Percentiles rank a stretch among this genome's conserved stretches.
These are phyloP conservation scores for Aethes cnicana DNA, from an alignment of 2,888 invertebrate genomes.

Conservation along the genomic window DNA sequence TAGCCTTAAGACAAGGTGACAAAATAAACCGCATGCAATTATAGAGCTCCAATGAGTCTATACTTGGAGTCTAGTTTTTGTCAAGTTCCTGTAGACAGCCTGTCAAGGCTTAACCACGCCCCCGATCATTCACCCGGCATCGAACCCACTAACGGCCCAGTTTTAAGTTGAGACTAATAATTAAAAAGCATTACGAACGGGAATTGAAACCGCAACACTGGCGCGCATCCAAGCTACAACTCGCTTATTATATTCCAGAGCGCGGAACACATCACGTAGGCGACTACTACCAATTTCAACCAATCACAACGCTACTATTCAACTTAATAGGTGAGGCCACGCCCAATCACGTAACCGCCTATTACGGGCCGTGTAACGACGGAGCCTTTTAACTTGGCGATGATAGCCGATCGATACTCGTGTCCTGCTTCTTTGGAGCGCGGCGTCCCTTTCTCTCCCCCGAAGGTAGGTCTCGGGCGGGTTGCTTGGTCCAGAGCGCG, in stretches of 20 bases:
- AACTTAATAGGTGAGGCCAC: constrained; percentile 80
- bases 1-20: no score
- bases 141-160: constrained; percentile 64
- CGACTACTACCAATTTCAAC: constrained; percentile 81
- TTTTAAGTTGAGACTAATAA: constrained; percentile 61
- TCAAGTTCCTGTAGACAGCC: constrained; percentile 39
- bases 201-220: constrained; percentile 72
- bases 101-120: constrained; percentile 42
- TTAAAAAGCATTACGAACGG: constrained; percentile 71
- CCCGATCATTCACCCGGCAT: constrained; percentile 53
- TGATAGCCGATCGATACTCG: constrained; percentile 68
- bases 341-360: constrained; percentile 83
- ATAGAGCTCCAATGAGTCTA: constrained; percentile 9
- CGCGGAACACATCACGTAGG: constrained; percentile 81
- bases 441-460: constrained; percentile 58
- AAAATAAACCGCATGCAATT: no score
- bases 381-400: constrained; percentile 80
- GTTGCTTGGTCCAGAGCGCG: constrained; percentile 77
- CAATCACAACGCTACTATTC: constrained; percentile 81
- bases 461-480: constrained; percentile 67
- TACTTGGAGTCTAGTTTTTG: constrained; percentile 18
- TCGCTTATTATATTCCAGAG: constrained; percentile 81
- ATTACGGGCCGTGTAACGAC: constrained; percentile 81
- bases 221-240: constrained; percentile 75
- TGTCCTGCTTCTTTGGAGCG: constrained; percentile 53